Conservation (phyloP, 2,888 invertebrate genomes). For the Brachypalpus laphriformis region DNA sequence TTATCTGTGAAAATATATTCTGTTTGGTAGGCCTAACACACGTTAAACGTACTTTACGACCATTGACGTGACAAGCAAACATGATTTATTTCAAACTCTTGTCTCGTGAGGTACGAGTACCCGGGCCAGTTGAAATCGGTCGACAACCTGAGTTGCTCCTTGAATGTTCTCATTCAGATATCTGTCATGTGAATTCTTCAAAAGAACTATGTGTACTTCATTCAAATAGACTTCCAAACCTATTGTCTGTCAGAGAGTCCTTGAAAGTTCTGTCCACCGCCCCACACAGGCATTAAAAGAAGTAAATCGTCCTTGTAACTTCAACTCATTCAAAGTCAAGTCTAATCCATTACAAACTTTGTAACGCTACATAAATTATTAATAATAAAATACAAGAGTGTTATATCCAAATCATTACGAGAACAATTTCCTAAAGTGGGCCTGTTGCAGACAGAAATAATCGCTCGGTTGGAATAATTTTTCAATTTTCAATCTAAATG, state of each 20-base stretch:
- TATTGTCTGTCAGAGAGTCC: not conserved
- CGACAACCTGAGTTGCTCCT: not conserved
- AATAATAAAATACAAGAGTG: not conserved
- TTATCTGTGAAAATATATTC: not conserved
- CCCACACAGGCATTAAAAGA: not conserved
- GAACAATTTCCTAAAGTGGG: slow-evolving; percentile 42
- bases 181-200: not conserved
- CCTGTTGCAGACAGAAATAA: slow-evolving; percentile 49
- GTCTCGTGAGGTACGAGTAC: not conserved
- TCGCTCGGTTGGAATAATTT: slow-evolving; percentile 57
- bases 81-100: not conserved
- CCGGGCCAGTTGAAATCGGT: not conserved
- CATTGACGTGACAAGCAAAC: slow-evolving; percentile 34
- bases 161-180: too few relatives aligned
- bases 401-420: slow-evolving; percentile 25
- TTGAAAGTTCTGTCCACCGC: not conserved
- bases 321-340: slow-evolving; percentile 23
- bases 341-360: slow-evolving; percentile 3
- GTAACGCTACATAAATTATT: slow-evolving; percentile 45
- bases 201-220: too few relatives aligned
- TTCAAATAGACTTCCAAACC: not conserved
- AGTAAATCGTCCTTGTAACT: slow-evolving; percentile 48
- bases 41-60: slow-evolving; percentile 25
- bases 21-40: slow-evolving; percentile 16
- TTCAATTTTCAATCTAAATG: slow-evolving; percentile 61